Evolutionary conservation across 2,888 invertebrate species (phyloP), one percentile per base, ranked within the genome.

Genomic region (Megaustenia siamemsis): DNA sequence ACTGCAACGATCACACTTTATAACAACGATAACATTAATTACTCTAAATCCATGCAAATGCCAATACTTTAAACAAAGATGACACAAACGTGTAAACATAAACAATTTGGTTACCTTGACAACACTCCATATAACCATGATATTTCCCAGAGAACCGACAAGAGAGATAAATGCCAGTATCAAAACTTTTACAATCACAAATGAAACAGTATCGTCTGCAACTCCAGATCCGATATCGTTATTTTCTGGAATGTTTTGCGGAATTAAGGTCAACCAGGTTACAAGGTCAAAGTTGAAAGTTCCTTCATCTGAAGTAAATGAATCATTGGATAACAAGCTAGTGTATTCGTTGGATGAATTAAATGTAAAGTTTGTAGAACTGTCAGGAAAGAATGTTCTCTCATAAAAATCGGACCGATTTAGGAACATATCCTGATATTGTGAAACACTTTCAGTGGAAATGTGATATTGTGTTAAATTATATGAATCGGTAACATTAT

Each of bases 61-160:
- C 2, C 43, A n/a, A 43, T 40, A 28, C 2, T 43, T 24, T 40
- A 21, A 21, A 40, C 35, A 18, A 40, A 71, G 24, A 40, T 71
- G 45, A n/a, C 4, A 73, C 43, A 45, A 15, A 45, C n/a, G 18
- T 24, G 12, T 3, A 73, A 24, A 73, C 73, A 73, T 28, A 75
- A 10, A 8, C 49, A 75, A 4, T 32, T 24, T 56, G 6, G 5
- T 75, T 82, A 79, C 84, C 79, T 85, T 75, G 38, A 88, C 85
- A 38, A 88, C 86, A 40, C 85, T 87, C 83, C 86, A 86, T 38
- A 87, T 87, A 56, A 87, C 87, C 81, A 87, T n/a, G 12, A 86
- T 83, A 66, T 88, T 87, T 5, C 86, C 87, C 6, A 83, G 32
- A 21, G 85, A 85, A 18, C 86, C 88, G 5, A 77, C 78, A 38